Conservation (phyloP, 2,113 vertebrate species). For the Chaenogobius annularis region DNA sequence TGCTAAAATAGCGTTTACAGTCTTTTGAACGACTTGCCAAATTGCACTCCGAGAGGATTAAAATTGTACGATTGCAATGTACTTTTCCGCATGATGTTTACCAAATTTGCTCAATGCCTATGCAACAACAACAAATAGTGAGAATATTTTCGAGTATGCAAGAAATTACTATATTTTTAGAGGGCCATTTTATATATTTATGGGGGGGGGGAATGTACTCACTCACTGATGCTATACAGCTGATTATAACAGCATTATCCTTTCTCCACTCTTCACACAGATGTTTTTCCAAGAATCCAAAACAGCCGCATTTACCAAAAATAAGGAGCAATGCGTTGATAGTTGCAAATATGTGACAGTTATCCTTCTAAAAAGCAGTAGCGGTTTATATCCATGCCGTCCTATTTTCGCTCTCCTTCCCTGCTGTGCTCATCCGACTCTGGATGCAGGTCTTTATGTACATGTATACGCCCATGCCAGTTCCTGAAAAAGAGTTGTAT, state of each 20-base stretch:
- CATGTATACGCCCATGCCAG: constrained; percentile 3
- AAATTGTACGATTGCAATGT: too few species aligned
- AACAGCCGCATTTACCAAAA: neutral
- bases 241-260: neutral
- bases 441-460: constrained; percentile 13
- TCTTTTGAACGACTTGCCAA: too few species aligned
- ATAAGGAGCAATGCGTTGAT: neutral
- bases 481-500: constrained; percentile 5
- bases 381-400: constrained; percentile 27
- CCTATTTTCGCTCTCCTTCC: constrained; percentile 45
- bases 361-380: constrained; percentile 23
- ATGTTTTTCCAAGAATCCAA: too few species aligned
- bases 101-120: neutral
- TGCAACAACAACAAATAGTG: neutral
- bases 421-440: constrained; percentile 13
- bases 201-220: too few species aligned
- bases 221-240: neutral
- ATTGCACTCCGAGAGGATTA: too few species aligned
- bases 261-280: neutral
- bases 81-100: neutral
- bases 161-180: too few species aligned
- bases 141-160: neutral
- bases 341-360: constrained; percentile 31
- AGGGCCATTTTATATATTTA: too few species aligned
- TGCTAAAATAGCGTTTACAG: too few species aligned